Evolutionary conservation across 2,888 invertebrate species (phyloP), one percentile per base, ranked within the genome.

Genomic region (Drosophila aldrichi): DNA sequence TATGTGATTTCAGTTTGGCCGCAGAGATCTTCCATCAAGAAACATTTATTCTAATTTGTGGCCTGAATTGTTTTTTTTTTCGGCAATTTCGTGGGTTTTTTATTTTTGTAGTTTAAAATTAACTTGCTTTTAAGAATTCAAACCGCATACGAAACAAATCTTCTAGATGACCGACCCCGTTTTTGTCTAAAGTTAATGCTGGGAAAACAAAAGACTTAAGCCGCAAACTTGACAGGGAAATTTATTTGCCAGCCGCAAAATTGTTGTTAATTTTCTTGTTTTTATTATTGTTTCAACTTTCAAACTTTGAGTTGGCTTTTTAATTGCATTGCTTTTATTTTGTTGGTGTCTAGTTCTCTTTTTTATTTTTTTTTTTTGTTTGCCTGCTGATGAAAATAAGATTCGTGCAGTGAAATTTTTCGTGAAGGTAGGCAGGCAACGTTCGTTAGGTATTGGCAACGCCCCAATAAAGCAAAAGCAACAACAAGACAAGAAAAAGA

Each of bases 41-140:
- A 76, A 70, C 83, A 82, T 83, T 83, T 83, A 86, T 83, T 83
- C 83, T 83, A 83, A 83, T 88, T 88, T 83, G 81, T 65, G 83
- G 69, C 78, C 70, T 75, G 56, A 78, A 60, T 74, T 62, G 43
- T 48, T 56, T 59, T 40, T 40, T 48, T 34, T 62, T 49, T 46
- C 32, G 66, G 51, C 60, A 67, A 75, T 54, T 68, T 74, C 62
- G n/a, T 56, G 36, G 38, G 58, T 5, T 38, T 56, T 71, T 57
- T 25, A 0, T 25, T 61, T n/a, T 51, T 51, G 58, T 32, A 18
- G 34, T 14, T 38, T 18, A 10, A 22, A 61, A 65, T 61, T 58
- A 52, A 29, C 49, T 60, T 41, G 32, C 43, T 40, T 43, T 36
- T 6, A 14, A 61, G 44, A 74, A 48, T 32, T 40, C 18, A 29